A percentile compares a stretch with the other conserved stretches of the same genome.
Evolutionary conservation across 2,113 vertebrate genomes (phyloP).

Genomic region (Pycnonotus jocosus): DNA sequence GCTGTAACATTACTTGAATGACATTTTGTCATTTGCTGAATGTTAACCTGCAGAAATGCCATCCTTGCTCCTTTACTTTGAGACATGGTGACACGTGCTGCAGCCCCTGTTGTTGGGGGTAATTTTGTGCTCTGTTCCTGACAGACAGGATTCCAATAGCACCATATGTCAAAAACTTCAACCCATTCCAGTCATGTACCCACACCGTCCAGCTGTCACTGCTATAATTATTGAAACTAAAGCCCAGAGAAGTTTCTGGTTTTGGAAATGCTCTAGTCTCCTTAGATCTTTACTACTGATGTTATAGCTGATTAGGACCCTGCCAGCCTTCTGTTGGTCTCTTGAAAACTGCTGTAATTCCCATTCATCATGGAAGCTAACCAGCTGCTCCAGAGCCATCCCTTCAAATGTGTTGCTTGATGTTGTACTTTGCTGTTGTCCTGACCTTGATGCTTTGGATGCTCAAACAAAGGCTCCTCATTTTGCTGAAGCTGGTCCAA

Average conservation of each 20-base stretch:
- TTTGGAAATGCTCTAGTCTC: slow-evolving; percentile 69
- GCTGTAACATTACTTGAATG: background rate
- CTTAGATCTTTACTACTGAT: slow-evolving; percentile 77
- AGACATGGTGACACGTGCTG: background rate
- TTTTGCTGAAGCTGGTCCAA: background rate
- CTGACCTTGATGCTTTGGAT: slow-evolving; percentile 64
- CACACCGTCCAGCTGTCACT: slow-evolving; percentile 71
- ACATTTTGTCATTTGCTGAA: slow-evolving; percentile 34
- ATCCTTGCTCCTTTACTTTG: slow-evolving; percentile 2
- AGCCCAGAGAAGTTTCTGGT: slow-evolving; percentile 57
- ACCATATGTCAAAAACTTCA: slow-evolving; percentile 68
- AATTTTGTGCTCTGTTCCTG: slow-evolving; percentile 51
- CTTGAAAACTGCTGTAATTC: slow-evolving; percentile 73
- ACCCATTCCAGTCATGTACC: slow-evolving; percentile 72
- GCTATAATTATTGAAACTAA: slow-evolving; percentile 67
- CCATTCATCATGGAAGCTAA: slow-evolving; percentile 73
- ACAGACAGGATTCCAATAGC: slow-evolving; percentile 54
- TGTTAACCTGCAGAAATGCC: slow-evolving; percentile 30
- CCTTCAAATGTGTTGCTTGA: slow-evolving; percentile 42
- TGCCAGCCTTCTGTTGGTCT: slow-evolving; percentile 76
- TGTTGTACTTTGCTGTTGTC: slow-evolving; percentile 22
- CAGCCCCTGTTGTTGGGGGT: slow-evolving; percentile 34
- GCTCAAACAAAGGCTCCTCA: slow-evolving; percentile 32
- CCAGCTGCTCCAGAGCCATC: slow-evolving; percentile 71
- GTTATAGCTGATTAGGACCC: slow-evolving; percentile 77